Percentiles rank a stretch among this genome's conserved stretches.
Evolutionary conservation across 2,888 invertebrate genomes (phyloP).

Genomic region (Leptopilina drosophilae): DNA sequence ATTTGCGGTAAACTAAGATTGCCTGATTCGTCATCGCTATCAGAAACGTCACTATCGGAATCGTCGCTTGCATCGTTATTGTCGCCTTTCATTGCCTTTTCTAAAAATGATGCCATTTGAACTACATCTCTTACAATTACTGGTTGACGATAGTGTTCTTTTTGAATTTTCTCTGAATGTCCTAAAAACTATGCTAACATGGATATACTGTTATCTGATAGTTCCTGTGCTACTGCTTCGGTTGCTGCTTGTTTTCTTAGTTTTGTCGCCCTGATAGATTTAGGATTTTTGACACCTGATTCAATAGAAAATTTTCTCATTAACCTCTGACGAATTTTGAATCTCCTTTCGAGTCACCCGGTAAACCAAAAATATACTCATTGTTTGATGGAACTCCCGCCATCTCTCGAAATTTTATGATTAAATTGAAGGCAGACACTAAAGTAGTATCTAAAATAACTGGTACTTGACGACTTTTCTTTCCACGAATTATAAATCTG

Average conservation of each 20-base stretch:
- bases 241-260: conserved; percentile 50
- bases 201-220: conserved; percentile 23
- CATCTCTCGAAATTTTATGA: conserved; percentile 39
- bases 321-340: background rate
- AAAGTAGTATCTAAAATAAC: conserved; percentile 17
- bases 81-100: background rate
- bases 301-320: conserved; percentile 15
- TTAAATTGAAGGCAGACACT: background rate
- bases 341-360: background rate
- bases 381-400: conserved; percentile 34
- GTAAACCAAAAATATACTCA: conserved; percentile 42
- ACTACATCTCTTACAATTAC: conserved; percentile 36
- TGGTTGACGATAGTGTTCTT: conserved; percentile 38
- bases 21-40: too few relatives aligned
- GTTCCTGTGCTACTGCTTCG: conserved; percentile 4
- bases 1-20: too few relatives aligned
- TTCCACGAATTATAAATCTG: conserved; percentile 35
- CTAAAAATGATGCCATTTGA: conserved; percentile 20
- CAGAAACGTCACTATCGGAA: too few relatives aligned
- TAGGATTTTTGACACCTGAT: conserved; percentile 21
- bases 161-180: conserved; percentile 44
- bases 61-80: too few relatives aligned
- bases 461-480: conserved; percentile 42
- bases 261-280: conserved; percentile 35
- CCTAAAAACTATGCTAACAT: conserved; percentile 43